These are phyloP conservation scores for Spongilla lacustris DNA, from an alignment of 37 sponge, comb jelly and placozoan species.

Conservation along the genomic window DNA sequence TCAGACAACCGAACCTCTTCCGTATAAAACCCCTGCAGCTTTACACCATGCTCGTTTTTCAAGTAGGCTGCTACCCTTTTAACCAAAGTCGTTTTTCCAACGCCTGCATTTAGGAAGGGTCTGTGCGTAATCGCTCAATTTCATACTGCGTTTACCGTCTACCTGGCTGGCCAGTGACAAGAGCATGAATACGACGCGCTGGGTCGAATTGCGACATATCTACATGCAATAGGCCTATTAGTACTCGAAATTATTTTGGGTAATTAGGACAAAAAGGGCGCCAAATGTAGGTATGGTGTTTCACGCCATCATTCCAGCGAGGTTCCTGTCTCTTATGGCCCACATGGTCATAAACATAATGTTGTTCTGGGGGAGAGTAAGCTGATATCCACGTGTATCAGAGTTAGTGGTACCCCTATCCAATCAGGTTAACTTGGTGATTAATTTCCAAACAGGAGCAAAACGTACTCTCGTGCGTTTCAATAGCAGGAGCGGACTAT, in stretches of 20 bases:
- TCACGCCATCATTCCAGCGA: constrained; percentile 63
- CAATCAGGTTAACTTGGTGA: not conserved
- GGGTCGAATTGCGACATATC: not conserved
- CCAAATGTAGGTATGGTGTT: constrained; percentile 30
- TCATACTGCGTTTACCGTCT: not conserved
- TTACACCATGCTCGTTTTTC: constrained; percentile 18
- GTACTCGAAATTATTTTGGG: not conserved
- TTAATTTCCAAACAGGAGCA: constrained; percentile 27
- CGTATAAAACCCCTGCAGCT: constrained; percentile 51
- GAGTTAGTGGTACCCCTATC: not conserved
- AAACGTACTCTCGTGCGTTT: constrained; percentile 57
- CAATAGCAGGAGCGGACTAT: constrained; percentile 32
- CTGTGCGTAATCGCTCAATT: no score
- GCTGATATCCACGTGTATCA: not conserved
- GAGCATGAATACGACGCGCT: constrained; percentile 21
- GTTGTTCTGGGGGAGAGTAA: constrained; percentile 82
- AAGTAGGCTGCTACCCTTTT: constrained; percentile 21
- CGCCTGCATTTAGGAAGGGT: constrained; percentile 27
- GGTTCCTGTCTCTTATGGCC: constrained; percentile 80
- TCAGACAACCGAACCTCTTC: constrained; percentile 47
- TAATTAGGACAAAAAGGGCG: constrained; percentile 8
- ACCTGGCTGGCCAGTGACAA: constrained; percentile 69
- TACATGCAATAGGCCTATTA: no score
- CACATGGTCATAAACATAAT: constrained; percentile 78
- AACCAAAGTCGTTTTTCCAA: constrained; percentile 75